Percentiles rank a stretch among this genome's conserved stretches.
Evolutionary conservation across 2,113 vertebrate genomes (phyloP).

Genomic region (Mesembrinibis cayennensis): DNA sequence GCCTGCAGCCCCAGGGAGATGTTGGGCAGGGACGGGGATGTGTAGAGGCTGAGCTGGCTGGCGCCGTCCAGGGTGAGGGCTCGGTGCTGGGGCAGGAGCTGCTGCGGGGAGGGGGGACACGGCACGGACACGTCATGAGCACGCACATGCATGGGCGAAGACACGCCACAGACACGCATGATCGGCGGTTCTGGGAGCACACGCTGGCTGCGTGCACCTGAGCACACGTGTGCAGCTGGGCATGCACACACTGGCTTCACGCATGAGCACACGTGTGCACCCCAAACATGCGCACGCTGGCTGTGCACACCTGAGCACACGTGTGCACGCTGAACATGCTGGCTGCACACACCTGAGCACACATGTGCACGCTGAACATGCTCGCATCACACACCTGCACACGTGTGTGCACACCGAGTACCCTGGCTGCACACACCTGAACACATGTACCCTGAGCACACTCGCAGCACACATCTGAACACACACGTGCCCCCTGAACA

Average conservation of each 20-base stretch:
- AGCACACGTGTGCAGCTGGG: not conserved
- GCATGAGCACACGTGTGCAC: no score
- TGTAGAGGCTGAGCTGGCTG: slow-evolving; percentile 91
- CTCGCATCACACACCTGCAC: no score
- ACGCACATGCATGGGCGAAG: fast-evolving
- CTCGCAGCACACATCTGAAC: no score
- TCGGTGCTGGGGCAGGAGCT: slow-evolving; percentile 89
- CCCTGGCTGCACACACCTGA: no score
- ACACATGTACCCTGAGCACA: no score
- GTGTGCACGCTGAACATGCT: no score
- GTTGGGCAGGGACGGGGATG: slow-evolving; percentile 94
- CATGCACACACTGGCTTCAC: no score
- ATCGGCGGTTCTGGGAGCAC: no score
- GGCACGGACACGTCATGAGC: not conserved
- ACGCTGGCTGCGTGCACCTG: fast-evolving
- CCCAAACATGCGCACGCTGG: not conserved
- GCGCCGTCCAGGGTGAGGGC: slow-evolving; percentile 85
- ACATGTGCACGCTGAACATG: fast-evolving
- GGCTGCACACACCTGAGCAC: not conserved
- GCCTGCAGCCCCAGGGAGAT: slow-evolving; percentile 93
- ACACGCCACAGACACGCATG: fast-evolving
- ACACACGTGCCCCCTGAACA: fast-evolving
- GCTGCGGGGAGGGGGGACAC: not conserved
- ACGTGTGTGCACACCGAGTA: fast-evolving
- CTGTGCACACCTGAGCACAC: not conserved